Evolutionary conservation across 2,888 invertebrate species (phyloP).

Genomic region (Formica aserva): DNA sequence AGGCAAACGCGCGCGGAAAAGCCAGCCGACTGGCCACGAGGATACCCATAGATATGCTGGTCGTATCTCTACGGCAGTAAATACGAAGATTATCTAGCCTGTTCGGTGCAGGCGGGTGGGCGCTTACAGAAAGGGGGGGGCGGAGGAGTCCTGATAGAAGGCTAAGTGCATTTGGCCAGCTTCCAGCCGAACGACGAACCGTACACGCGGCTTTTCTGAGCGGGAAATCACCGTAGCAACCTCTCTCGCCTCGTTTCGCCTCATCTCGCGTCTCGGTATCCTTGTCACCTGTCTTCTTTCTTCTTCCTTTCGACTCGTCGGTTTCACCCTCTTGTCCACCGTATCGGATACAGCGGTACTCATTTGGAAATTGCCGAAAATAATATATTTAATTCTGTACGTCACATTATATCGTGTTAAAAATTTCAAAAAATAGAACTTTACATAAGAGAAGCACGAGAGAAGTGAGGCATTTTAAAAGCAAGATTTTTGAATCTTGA

Average conservation of each 20-base stretch:
- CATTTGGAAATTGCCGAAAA: background rate
- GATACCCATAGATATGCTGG: slow-evolving; percentile 64
- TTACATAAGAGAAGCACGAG: background rate
- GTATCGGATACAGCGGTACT: slow-evolving; percentile 28
- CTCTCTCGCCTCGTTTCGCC: slow-evolving; percentile 57
- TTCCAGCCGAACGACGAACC: slow-evolving; percentile 78
- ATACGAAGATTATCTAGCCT: slow-evolving; percentile 76
- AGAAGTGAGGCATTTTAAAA: background rate
- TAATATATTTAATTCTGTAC: background rate
- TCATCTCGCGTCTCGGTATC: slow-evolving; percentile 46
- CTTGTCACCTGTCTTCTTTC: slow-evolving; percentile 60
- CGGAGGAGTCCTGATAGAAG: slow-evolving; percentile 79
- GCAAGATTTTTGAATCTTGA: background rate
- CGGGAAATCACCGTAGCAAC: slow-evolving; percentile 74
- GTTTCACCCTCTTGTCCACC: slow-evolving; percentile 52
- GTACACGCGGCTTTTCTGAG: slow-evolving; percentile 72
- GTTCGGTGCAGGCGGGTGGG: slow-evolving; percentile 53
- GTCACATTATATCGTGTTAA: background rate
- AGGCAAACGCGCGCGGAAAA: slow-evolving; percentile 16
- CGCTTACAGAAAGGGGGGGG: slow-evolving; percentile 58
- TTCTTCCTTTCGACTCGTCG: slow-evolving; percentile 44
- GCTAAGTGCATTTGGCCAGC: slow-evolving; percentile 83
- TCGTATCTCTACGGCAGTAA: slow-evolving; percentile 76
- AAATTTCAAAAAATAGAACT: background rate
- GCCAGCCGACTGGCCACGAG: background rate